Conservation (phyloP, 2,797 vertebrate genomes). For the Chanos chanos region DNA sequence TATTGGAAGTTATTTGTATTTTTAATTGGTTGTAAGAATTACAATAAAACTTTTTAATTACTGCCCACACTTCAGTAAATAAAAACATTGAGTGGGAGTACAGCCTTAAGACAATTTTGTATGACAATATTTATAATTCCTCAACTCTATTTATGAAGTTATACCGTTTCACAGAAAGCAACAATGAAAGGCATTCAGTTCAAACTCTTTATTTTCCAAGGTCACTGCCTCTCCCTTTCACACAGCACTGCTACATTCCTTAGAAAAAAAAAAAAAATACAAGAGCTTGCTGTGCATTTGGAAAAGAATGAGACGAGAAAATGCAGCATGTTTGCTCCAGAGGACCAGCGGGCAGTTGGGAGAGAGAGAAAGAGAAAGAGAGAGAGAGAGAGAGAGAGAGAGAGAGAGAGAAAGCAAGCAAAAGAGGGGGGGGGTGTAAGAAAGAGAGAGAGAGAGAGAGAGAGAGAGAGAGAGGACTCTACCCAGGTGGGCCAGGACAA, state of each 20-base stretch:
- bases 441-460: slow-evolving; percentile 6
- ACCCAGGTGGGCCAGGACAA: slow-evolving; percentile 37
- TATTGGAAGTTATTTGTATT: not conserved
- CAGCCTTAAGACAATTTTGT: not conserved
- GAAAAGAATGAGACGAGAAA: not conserved
- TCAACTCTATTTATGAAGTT: not conserved
- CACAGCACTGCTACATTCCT: not conserved
- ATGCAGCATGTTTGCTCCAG: no score
- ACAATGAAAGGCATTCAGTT: slow-evolving; percentile 17
- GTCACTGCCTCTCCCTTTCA: slow-evolving; percentile 6
- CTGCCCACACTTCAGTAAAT: slow-evolving; percentile 8
- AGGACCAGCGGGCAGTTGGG: not conserved
- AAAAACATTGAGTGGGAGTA: not conserved
- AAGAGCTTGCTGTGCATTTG: not conserved
- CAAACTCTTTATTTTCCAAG: slow-evolving; percentile 18
- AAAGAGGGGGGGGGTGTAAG: no score
- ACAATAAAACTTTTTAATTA: slow-evolving; percentile 5
- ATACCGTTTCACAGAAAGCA: not conserved
- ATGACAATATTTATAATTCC: not conserved
- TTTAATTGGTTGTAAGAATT: slow-evolving; percentile 15
- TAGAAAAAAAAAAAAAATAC: not conserved
- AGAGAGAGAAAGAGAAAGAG: not conserved
- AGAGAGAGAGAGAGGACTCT: slow-evolving; percentile 19
- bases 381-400: not conserved
- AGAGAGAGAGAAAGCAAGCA: no score